A percentile compares a stretch with the other conserved stretches of the same genome.
These are phyloP conservation scores for Crocallis elinguaria DNA, from an alignment of 2,888 invertebrate genomes.

Conservation along the genomic window DNA sequence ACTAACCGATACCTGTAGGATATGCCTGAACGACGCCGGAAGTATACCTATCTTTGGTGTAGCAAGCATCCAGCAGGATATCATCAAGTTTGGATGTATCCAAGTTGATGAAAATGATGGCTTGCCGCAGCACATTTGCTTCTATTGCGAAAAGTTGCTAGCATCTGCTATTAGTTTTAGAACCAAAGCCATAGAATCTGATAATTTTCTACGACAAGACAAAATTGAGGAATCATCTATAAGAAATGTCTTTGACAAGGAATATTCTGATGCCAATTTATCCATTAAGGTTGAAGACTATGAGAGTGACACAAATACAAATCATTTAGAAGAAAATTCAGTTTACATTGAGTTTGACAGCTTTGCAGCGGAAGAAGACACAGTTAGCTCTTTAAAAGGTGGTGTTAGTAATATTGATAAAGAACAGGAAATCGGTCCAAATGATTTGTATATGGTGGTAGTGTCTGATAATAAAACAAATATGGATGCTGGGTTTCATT, in stretches of 20 bases:
- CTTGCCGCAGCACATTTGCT: constrained; percentile 11
- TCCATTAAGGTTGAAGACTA: not conserved
- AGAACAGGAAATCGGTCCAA: constrained; percentile 25
- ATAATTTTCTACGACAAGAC: constrained; percentile 3
- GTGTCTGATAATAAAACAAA: constrained; percentile 1
- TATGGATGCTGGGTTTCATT: constrained; percentile 17
- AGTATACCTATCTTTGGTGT: not conserved
- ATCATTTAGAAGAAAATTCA: constrained; percentile 4
- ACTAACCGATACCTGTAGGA: not conserved
- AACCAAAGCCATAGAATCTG: constrained; percentile 6
- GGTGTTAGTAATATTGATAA: constrained; percentile 10
- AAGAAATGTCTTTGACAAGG: too few species aligned
- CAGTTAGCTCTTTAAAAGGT: not conserved
- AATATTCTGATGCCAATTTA: not conserved
- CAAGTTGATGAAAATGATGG: not conserved
- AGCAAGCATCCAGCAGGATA: not conserved
- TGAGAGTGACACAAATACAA: not conserved
- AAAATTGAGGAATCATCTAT: not conserved
- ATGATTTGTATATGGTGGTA: constrained; percentile 2
- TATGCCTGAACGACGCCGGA: not conserved
- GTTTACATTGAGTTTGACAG: constrained; percentile 19
- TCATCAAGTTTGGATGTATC: not conserved
- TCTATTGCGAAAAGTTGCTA: not conserved
- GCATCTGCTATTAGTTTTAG: constrained; percentile 5
- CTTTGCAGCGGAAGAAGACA: constrained; percentile 3